Base-by-base conservation (phyloP, 2,888 invertebrate genomes). In the Dryocosmus kuriphilus region DNA sequence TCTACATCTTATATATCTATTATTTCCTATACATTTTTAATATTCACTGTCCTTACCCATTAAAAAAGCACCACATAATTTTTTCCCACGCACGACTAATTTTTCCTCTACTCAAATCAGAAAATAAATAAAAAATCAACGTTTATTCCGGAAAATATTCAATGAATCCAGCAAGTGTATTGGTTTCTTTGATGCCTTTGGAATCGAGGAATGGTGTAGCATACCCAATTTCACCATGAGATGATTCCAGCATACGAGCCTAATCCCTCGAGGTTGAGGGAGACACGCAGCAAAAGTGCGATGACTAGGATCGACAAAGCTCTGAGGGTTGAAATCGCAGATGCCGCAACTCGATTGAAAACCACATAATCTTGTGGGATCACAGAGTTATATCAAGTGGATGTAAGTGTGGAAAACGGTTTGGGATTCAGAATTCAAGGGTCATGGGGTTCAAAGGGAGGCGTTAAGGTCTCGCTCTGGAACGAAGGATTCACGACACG, bases 401-500 rank as follows among this genome's bases (percentile, higher is more conserved):
- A 16, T 71, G 30, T 6, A 11, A 71, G 46, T 30, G 19, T 51
- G 51, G n/a, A 51, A 71, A 71, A 32, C 5, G 27, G 19, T 16
- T 46, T 19, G 46, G 7, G 19, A 16, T 46, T 46, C 46, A 46
- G 46, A 46, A 6, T 46, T 46, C 19, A 46, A 19, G 19, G 19
- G 7, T 46, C 22, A 22, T 1, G 41, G 65, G 24, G 14, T 65
- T 24, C 41, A 8, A 65, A 22, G 19, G 46, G 19, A 27, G 27
- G 27, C 46, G 27, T 46, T 27, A n/a, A 67, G 67, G 11, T 16
- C 30, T 67, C 46, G 46, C 30, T 67, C 9, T 19, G 51, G 27
- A 67, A 67, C 46, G 27, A 67, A 41, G 41, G 32, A 85, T 83
- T 84, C 80, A 80, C 77, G 76, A 76, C 85, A 81, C 81, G 84